Evolutionary conservation across 2,797 vertebrate genomes (phyloP).

Genomic region (Rhinogobio ventralis): DNA sequence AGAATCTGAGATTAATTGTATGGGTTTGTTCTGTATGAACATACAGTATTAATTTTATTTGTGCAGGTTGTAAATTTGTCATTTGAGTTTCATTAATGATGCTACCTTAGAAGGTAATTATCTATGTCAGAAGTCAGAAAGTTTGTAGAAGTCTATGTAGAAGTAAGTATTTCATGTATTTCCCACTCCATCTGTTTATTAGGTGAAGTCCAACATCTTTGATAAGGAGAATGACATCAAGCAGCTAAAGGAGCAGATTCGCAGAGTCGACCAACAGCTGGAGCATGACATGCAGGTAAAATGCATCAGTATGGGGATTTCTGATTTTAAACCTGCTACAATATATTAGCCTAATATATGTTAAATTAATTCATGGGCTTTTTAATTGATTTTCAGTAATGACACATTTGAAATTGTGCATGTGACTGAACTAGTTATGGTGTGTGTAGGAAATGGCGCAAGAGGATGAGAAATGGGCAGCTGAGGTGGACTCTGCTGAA

Average conservation of each 20-base stretch:
- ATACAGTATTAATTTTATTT: not conserved
- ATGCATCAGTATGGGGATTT: not conserved
- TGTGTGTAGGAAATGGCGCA: conserved; percentile 71
- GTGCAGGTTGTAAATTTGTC: not conserved
- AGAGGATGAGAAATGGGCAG: conserved; percentile 77
- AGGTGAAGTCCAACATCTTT: conserved; percentile 77
- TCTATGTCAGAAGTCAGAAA: not conserved
- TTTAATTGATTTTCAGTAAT: not conserved
- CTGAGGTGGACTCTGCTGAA: conserved; percentile 76
- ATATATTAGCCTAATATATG: too few relatives aligned
- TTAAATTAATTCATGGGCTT: not conserved
- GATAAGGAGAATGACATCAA: conserved; percentile 80
- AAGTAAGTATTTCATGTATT: not conserved
- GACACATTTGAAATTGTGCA: not conserved
- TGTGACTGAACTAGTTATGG: conserved; percentile 9
- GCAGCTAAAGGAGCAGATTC: conserved; percentile 78
- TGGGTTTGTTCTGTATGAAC: not conserved
- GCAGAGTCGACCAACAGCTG: conserved; percentile 76
- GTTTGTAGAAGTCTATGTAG: too few relatives aligned
- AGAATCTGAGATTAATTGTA: not conserved
- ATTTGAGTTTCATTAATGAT: not conserved
- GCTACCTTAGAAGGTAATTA: not conserved
- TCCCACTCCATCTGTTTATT: not conserved
- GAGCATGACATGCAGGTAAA: conserved; percentile 76
- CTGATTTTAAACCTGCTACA: not conserved